Evolutionary conservation across 2,113 vertebrate species (phyloP), one percentile per base, ranked within the genome.

Genomic region (Propithecus coquereli): DNA sequence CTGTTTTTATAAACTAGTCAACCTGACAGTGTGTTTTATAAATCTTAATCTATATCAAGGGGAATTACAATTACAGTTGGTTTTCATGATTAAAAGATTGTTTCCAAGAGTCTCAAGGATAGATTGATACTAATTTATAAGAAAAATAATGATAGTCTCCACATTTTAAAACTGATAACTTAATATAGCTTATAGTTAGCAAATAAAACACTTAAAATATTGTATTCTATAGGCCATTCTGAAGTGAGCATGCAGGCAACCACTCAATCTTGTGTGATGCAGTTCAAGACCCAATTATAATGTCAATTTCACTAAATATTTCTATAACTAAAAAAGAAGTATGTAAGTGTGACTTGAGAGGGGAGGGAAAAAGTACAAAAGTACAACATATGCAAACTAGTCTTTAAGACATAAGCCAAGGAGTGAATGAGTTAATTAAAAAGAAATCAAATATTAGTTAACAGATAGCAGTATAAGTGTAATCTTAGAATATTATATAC

Each of bases 131-230:
- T 61, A 74, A 85, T 93, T 85, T 68, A 94, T 59, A 59, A 65
- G 61, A 87, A 88, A 88, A 97, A 74, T 45, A 23, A 40, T 66
- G 10, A 92, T 6, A 37, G 18, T n/a, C 8, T 70, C 61, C 37
- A 92, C 50, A 83, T 37, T 92, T 66, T 90, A 57, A 93, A 88
- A 52, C 30, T 74, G 40, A 47, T 37, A 92, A 8, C 27, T 87
- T 83, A 85, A 77, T 17, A 34, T 45, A 37, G 71, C 54, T 94
- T 89, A 91, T 45, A 94, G 88, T 95, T 86, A 95, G 54, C 59
- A 91, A 94, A 82, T 81, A 85, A 74, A 96, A 80, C 12, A 91
- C 30, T 61, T 68, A 68, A 54, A 83, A 87, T 86, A 87, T 25
- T 79, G 71, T 4, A 66, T 10, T 70, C 17, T 32, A 30, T 10